phyloP scores from a whole-genome alignment of 2,113 vertebrate species.

The Dasyurus viverrinus region DNA sequence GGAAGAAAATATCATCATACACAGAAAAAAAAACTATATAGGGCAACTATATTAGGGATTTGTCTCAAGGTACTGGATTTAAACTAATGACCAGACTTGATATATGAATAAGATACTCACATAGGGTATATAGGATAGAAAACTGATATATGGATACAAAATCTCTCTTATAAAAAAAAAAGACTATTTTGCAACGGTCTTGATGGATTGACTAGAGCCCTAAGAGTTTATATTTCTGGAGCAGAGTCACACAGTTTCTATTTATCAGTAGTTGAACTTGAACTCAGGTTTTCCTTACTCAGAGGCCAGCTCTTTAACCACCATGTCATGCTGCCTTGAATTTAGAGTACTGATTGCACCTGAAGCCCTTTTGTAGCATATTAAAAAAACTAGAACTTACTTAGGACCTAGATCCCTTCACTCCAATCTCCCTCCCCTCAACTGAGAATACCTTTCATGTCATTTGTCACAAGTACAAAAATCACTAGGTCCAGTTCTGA shows the following conservation, averaged over 20 bases:
- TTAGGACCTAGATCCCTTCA: not conserved
- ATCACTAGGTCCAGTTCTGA: not conserved
- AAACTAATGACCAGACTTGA: not conserved
- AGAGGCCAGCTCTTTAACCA: not conserved
- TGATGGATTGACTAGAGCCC: not conserved
- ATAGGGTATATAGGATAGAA: too few relatives aligned
- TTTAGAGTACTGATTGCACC: not conserved
- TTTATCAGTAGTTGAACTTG: not conserved
- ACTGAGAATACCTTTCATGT: not conserved
- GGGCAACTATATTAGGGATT: not conserved
- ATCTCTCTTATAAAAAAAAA: not conserved
- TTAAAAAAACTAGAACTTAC: not conserved
- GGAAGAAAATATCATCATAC: not conserved
- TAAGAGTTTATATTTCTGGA: slow-evolving; percentile 2
- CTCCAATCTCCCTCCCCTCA: not conserved
- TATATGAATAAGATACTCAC: not conserved
- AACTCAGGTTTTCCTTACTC: not conserved
- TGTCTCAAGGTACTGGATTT: not conserved
- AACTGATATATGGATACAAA: not conserved
- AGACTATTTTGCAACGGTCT: not conserved
- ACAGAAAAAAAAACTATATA: not conserved
- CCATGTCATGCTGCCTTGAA: not conserved
- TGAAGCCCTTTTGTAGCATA: not conserved
- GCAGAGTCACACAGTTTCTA: not conserved
- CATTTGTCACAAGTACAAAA: not conserved